Conservation (phyloP, 2,888 invertebrate species). For the Therioaphis trifolii region DNA sequence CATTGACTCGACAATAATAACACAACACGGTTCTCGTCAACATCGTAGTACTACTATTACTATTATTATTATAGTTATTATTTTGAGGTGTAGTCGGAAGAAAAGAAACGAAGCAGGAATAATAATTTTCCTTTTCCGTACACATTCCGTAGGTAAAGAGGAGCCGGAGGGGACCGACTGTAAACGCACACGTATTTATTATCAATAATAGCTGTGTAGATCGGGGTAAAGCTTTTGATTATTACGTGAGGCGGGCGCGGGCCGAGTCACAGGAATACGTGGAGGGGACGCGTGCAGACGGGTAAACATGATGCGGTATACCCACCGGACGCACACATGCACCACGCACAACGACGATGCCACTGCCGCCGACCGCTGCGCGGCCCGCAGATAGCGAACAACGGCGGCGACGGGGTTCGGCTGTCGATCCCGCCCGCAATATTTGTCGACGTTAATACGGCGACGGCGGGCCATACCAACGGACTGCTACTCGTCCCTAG, state of each 20-base stretch:
- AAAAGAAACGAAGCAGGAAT: not conserved
- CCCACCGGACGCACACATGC: not conserved
- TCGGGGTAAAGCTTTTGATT: conserved; percentile 33
- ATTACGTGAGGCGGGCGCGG: not conserved
- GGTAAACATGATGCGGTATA: conserved; percentile 18
- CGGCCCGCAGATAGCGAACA: not conserved
- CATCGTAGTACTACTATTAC: not conserved
- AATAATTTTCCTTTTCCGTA: not conserved
- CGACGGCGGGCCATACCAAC: conserved; percentile 6
- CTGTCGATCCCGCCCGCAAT: conserved; percentile 54
- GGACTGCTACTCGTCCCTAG: conserved; percentile 36
- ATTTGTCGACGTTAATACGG: conserved; percentile 55
- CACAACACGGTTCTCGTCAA: not conserved
- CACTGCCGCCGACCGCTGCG: not conserved
- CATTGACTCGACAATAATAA: not conserved
- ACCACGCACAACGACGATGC: not conserved
- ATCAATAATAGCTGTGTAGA: not conserved
- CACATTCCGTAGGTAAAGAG: no score
- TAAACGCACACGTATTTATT: conserved; percentile 16
- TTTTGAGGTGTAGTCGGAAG: not conserved
- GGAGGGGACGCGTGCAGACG: not conserved
- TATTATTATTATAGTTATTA: conserved; percentile 14
- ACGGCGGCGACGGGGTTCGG: conserved; percentile 5
- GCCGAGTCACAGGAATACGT: not conserved
- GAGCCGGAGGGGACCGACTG: not conserved